Conservation (phyloP, 2,113 vertebrate genomes). For the Marmota flaviventris region DNA sequence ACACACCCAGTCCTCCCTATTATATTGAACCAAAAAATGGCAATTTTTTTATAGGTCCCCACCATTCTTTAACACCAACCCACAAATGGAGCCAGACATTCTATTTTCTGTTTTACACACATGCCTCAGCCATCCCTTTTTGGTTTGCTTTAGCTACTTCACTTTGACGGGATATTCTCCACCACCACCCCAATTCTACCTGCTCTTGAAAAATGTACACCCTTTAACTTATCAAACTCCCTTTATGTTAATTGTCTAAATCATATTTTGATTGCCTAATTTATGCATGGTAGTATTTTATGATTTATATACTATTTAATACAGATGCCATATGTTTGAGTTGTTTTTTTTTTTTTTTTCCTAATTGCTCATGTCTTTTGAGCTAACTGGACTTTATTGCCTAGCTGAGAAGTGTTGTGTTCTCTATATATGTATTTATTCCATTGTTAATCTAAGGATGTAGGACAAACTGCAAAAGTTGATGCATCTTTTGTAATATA, state of each 20-base stretch:
- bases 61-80: not conserved
- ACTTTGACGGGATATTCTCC: too few species aligned
- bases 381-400: not conserved
- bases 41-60: not conserved
- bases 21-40: rapidly evolving
- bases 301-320: not conserved
- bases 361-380: not conserved
- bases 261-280: not conserved
- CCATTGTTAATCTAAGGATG: not conserved
- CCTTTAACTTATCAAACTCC: not conserved
- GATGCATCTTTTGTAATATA: not conserved
- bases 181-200: not conserved
- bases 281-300: not conserved
- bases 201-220: not conserved
- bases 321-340: not conserved
- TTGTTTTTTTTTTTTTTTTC: not conserved
- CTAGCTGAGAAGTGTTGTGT: not conserved
- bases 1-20: not conserved
- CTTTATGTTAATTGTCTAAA: not conserved
- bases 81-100: not conserved
- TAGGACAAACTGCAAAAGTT: not conserved
- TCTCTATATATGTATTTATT: not conserved
- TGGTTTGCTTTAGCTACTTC: not conserved
- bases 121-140: too few species aligned
- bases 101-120: not conserved